Conservation (phyloP, 2,888 invertebrate genomes). For the Yponomeuta evonymella region DNA sequence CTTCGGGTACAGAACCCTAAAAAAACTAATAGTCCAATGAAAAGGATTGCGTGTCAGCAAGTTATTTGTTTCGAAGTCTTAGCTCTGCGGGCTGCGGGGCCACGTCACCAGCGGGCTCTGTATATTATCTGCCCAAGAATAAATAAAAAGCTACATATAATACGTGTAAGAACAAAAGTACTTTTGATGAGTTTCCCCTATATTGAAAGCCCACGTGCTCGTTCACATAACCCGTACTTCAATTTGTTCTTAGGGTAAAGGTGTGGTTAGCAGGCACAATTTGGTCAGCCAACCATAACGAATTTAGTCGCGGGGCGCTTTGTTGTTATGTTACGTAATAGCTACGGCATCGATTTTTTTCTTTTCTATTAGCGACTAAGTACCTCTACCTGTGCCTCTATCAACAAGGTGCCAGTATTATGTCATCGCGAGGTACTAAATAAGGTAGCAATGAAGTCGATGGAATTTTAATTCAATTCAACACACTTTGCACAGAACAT, state of each 20-base stretch:
- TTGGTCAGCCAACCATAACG: conserved; percentile 9
- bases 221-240: not conserved
- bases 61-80: conserved; percentile 25
- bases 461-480: not conserved
- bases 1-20: not conserved
- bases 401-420: not conserved
- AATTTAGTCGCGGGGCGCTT: conserved; percentile 3
- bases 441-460: not conserved
- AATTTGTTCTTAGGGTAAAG: not conserved
- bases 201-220: not conserved
- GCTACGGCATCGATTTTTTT: not conserved
- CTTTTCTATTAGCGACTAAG: not conserved
- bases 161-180: not conserved
- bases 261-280: not conserved
- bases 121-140: not conserved
- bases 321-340: not conserved
- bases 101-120: not conserved
- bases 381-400: not conserved
- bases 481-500: not conserved
- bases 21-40: not conserved
- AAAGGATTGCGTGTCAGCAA: conserved; percentile 34
- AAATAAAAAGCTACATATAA: not conserved
- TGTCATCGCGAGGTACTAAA: conserved; percentile 1
- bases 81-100: conserved; percentile 19
- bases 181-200: not conserved